phyloP scores from a whole-genome alignment of 2,797 vertebrate species.

The Furcifer pardalis region DNA sequence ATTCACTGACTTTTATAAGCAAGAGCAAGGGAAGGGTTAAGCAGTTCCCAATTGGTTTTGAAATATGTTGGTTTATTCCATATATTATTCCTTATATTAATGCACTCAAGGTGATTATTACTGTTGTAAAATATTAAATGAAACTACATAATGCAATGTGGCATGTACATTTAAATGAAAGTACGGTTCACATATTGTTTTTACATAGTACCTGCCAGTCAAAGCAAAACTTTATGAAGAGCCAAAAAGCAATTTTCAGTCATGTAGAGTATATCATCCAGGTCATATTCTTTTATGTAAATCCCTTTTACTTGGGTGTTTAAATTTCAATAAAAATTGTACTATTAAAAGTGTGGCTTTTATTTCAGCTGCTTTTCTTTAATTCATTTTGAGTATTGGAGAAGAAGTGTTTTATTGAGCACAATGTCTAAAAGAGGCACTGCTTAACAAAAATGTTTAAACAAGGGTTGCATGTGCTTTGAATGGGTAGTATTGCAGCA shows the following conservation, averaged over 20 bases:
- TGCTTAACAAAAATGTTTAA: constrained; percentile 70
- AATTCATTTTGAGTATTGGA: constrained; percentile 69
- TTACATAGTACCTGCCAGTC: constrained; percentile 72
- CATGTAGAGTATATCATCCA: constrained; percentile 65
- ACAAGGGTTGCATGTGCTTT: constrained; percentile 64
- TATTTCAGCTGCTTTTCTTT: constrained; percentile 66
- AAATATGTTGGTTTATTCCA: constrained; percentile 42
- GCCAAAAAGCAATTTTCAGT: constrained; percentile 74
- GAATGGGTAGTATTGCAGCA: constrained; percentile 47
- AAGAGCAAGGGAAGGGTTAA: constrained; percentile 44
- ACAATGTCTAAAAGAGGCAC: constrained; percentile 65
- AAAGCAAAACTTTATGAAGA: constrained; percentile 71
- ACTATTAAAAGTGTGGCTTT: constrained; percentile 68
- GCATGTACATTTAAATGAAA: constrained; percentile 71
- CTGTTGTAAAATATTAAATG: constrained; percentile 67
- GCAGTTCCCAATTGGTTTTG: constrained; percentile 45
- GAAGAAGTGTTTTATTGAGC: constrained; percentile 70
- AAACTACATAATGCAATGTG: constrained; percentile 63
- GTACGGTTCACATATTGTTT: constrained; percentile 70
- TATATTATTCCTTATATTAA: constrained; percentile 49
- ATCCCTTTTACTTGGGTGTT: constrained; percentile 73
- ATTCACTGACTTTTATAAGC: background rate
- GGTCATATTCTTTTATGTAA: constrained; percentile 77
- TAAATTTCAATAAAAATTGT: constrained; percentile 77
- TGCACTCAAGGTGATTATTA: constrained; percentile 54